Evolutionary conservation across 2,888 invertebrate genomes (phyloP).

Genomic region (Embidobia sp.): DNA sequence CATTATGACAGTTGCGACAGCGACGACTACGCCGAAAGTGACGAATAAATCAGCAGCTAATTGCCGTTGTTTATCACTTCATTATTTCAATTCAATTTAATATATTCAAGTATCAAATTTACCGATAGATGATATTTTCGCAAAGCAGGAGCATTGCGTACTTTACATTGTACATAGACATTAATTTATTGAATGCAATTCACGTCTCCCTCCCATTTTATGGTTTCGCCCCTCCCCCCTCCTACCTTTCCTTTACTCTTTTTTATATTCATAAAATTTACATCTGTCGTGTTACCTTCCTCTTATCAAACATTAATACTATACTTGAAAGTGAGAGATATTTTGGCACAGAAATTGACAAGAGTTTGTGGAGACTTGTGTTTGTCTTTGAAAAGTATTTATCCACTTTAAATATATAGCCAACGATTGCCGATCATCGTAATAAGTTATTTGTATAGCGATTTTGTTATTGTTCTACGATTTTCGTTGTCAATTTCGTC

Average conservation of each 20-base stretch:
- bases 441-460: not conserved
- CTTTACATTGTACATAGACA: constrained; percentile 74
- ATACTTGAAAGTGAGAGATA: not conserved
- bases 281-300: constrained; percentile 1
- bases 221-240: not conserved
- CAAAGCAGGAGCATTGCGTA: constrained; percentile 68
- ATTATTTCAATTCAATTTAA: constrained; percentile 2
- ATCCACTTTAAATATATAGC: too few species aligned
- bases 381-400: too few species aligned
- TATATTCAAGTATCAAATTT: constrained; percentile 19
- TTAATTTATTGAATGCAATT: constrained; percentile 64
- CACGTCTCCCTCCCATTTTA: constrained; percentile 11
- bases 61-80: not conserved
- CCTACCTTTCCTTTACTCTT: constrained; percentile 11
- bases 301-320: not conserved
- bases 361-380: constrained; percentile 21
- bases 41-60: constrained; percentile 70
- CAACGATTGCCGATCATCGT: too few species aligned
- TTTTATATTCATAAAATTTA: constrained; percentile 41
- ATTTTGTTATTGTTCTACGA: not conserved
- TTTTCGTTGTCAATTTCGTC: not conserved
- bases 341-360: constrained; percentile 8
- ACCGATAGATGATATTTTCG: constrained; percentile 65
- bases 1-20: constrained; percentile 79
- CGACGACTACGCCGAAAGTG: constrained; percentile 80